Percentiles rank a stretch among this genome's conserved stretches.
Evolutionary conservation across 2,888 invertebrate genomes (phyloP).

Genomic region (Stictocephala bisonia): DNA sequence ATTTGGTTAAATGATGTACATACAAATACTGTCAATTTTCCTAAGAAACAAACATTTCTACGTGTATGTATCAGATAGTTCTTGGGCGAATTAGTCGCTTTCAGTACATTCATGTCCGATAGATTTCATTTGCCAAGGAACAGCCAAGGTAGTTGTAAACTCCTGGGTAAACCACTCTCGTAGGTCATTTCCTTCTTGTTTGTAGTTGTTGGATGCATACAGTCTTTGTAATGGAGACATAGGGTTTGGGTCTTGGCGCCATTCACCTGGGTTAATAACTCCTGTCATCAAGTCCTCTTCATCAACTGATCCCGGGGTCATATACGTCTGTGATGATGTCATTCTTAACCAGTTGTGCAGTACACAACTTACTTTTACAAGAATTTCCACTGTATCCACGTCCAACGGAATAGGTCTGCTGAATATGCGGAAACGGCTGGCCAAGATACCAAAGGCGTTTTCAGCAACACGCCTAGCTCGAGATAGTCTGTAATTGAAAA

Average conservation of each 20-base stretch:
- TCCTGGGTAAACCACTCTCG: constrained; percentile 32
- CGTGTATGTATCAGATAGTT: constrained; percentile 14
- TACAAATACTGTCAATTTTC: constrained; percentile 17
- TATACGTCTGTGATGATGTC: constrained; percentile 27
- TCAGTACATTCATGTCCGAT: constrained; percentile 34
- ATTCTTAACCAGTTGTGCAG: constrained; percentile 31
- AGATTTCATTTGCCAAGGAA: constrained; percentile 37
- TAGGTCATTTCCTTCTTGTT: constrained; percentile 17
- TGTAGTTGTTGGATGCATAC: constrained; percentile 28
- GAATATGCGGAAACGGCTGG: constrained; percentile 53
- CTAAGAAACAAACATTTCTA: constrained; percentile 18
- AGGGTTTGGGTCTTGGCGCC: constrained; percentile 35
- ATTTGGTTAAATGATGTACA: constrained; percentile 17
- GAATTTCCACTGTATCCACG: constrained; percentile 33
- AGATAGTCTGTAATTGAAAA: constrained; percentile 54
- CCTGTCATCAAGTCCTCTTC: constrained; percentile 35
- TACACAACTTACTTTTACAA: constrained; percentile 29
- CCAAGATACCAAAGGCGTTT: constrained; percentile 54
- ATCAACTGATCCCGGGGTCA: constrained; percentile 32
- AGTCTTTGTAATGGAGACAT: constrained; percentile 35
- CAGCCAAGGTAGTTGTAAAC: constrained; percentile 36
- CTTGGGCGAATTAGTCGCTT: constrained; percentile 28
- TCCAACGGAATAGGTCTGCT: constrained; percentile 39
- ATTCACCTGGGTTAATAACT: constrained; percentile 36
- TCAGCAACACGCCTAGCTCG: constrained; percentile 54